Conservation (phyloP, 2,113 vertebrate genomes). For the Balaenoptera acutorostrata region DNA sequence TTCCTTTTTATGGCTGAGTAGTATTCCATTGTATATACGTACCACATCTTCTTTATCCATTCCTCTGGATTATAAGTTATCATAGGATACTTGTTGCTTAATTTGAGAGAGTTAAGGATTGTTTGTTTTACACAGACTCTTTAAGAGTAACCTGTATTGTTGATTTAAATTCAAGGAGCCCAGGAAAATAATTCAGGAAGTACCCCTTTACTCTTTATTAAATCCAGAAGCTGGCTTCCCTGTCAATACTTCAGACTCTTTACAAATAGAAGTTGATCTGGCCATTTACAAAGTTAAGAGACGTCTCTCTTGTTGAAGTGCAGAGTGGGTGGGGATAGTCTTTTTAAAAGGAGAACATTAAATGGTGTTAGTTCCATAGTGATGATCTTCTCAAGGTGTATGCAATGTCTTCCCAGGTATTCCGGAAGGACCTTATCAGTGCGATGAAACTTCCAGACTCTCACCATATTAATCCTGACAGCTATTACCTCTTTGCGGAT, state of each 20-base stretch:
- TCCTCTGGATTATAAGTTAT: neutral
- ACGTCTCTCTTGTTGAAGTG: neutral
- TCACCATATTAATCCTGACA: constrained; percentile 92
- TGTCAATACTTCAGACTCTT: neutral
- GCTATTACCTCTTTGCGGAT: constrained; percentile 94
- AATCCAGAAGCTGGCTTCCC: neutral
- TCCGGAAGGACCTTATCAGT: constrained; percentile 99
- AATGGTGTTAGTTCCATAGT: neutral
- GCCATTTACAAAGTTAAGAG: constrained; percentile 17
- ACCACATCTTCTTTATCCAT: too few species aligned
- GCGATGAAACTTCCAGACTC: constrained; percentile 99
- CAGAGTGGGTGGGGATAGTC: neutral
- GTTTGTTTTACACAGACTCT: neutral
- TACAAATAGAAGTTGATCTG: constrained; percentile 11
- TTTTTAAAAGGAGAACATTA: constrained; percentile 29
- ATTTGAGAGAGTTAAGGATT: constrained; percentile 30
- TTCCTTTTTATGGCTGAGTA: too few species aligned
- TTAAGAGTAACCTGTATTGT: constrained; percentile 26
- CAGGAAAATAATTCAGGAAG: constrained; percentile 26
- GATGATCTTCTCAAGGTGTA: constrained; percentile 15
- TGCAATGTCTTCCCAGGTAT: constrained; percentile 85
- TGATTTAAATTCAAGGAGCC: constrained; percentile 47
- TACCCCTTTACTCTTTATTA: constrained; percentile 27
- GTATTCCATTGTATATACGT: too few species aligned
- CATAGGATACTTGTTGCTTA: constrained; percentile 12